Evolutionary conservation across 92 coral and sea anemone genomes (phyloP).

Genomic region (Palythoa grandis): DNA sequence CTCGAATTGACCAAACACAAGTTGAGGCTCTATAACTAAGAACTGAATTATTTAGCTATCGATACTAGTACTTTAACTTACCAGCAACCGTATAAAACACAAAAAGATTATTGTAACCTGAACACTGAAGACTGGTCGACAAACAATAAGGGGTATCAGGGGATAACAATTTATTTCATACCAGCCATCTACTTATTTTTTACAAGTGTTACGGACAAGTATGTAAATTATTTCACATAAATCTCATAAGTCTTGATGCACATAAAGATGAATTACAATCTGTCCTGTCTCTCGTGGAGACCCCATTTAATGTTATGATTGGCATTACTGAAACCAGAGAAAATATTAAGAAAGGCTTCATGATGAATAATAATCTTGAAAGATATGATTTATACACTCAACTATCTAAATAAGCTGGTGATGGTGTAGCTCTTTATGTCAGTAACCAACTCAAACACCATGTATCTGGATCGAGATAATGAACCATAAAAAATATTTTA

Average conservation of each 20-base stretch:
- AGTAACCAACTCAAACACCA: slow-evolving; percentile 33
- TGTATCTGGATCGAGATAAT: not conserved
- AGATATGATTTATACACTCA: slow-evolving; percentile 29
- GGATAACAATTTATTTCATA: no score
- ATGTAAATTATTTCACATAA: slow-evolving; percentile 17
- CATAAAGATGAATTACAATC: slow-evolving; percentile 50
- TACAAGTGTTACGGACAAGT: no score
- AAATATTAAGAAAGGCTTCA: slow-evolving; percentile 37
- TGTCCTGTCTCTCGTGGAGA: slow-evolving; percentile 33
- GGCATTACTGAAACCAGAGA: slow-evolving; percentile 48
- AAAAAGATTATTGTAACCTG: no score
- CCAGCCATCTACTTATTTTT: no score
- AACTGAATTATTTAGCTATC: no score
- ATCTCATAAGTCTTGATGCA: slow-evolving; percentile 52
- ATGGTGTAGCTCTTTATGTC: slow-evolving; percentile 45
- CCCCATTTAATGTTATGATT: slow-evolving; percentile 50
- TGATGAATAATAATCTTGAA: slow-evolving; percentile 41
- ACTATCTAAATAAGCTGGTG: slow-evolving; percentile 47
- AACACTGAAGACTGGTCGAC: no score
- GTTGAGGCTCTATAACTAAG: no score
- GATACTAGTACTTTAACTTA: no score
- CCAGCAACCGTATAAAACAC: no score
- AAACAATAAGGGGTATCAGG: no score
- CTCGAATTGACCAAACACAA: no score
- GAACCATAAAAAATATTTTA: no score